Conservation (phyloP, 2,113 vertebrate species). For the Synodontis membranacea region DNA sequence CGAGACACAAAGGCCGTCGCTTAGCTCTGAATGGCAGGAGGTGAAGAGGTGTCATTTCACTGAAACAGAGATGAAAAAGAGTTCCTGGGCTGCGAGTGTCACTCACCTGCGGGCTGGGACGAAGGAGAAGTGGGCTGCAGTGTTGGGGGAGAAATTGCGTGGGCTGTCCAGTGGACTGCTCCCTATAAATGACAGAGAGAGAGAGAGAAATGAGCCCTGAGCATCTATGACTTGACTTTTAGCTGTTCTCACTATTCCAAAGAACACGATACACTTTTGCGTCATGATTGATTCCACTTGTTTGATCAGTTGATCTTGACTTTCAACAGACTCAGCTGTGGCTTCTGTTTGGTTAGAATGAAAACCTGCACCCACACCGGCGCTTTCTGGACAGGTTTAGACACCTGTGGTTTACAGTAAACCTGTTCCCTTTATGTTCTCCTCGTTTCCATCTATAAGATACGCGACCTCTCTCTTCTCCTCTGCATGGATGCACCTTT, state of each 20-base stretch:
- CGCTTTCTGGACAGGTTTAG: too few species aligned
- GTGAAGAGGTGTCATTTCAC: not conserved
- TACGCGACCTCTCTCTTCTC: constrained; percentile 1
- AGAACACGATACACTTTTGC: not conserved
- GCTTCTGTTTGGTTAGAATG: too few species aligned
- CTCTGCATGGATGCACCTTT: constrained; percentile 3
- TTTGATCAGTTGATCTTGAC: too few species aligned
- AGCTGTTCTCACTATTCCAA: not conserved
- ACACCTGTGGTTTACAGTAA: not conserved
- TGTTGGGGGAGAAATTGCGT: constrained; percentile 95
- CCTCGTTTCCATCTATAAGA: not conserved
- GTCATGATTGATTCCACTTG: too few species aligned
- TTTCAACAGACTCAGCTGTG: too few species aligned
- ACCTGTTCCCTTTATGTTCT: not conserved
- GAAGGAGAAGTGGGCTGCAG: constrained; percentile 97
- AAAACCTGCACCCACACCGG: too few species aligned
- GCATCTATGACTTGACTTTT: not conserved
- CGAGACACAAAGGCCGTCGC: constrained; percentile 12
- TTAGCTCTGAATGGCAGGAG: not conserved
- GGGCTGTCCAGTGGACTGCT: constrained; percentile 96
- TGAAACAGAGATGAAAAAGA: not conserved
- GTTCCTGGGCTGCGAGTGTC: not conserved
- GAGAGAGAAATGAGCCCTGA: not conserved
- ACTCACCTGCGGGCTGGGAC: constrained; percentile 93
- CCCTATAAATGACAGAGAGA: constrained; percentile 69